A percentile compares a stretch with the other conserved stretches of the same genome.
phyloP scores from a whole-genome alignment of 2,888 invertebrate genomes.

The Escarpia spicata region DNA sequence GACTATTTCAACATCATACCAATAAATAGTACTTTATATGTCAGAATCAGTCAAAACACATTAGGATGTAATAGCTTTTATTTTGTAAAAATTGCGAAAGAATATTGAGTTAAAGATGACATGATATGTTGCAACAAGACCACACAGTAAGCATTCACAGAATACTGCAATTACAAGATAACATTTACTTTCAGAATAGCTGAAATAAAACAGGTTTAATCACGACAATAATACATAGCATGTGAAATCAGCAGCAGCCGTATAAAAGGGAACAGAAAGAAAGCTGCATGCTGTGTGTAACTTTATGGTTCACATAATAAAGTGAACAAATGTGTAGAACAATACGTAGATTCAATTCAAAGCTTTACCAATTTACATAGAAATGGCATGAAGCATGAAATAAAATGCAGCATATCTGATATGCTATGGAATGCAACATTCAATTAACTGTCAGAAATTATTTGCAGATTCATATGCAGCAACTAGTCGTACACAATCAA shows the following conservation, averaged over 20 bases:
- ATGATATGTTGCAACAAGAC: slow-evolving; percentile 9
- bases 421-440: background rate
- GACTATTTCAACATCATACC: background rate
- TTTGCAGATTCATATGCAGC: background rate
- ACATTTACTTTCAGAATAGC: no score
- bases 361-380: background rate
- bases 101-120: background rate
- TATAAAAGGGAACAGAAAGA: background rate
- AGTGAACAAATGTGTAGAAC: background rate
- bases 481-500: background rate
- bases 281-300: background rate
- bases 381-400: background rate
- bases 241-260: background rate
- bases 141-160: background rate
- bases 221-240: background rate
- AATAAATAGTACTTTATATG: background rate
- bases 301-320: background rate
- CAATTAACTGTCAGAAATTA: background rate
- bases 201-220: no score
- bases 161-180: background rate
- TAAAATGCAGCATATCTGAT: background rate
- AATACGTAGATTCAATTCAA: background rate
- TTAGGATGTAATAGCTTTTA: background rate
- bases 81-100: background rate
- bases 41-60: background rate